These are phyloP conservation scores for Lepidocolaptes lacrymiger DNA, from an alignment of 2,797 vertebrate species.

Conservation along the genomic window DNA sequence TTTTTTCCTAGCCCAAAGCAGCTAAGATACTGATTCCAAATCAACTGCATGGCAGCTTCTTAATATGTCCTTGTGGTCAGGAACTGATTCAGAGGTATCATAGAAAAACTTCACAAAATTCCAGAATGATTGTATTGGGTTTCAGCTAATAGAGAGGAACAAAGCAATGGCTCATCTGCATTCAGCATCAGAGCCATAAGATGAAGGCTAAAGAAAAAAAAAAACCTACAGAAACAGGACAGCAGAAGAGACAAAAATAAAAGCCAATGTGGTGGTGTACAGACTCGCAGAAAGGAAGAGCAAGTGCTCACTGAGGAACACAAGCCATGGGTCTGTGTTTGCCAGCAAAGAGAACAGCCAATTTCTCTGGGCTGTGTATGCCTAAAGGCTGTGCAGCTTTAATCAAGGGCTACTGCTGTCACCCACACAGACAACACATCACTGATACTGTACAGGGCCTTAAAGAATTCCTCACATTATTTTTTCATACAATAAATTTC, in stretches of 20 bases:
- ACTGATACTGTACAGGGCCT: neutral
- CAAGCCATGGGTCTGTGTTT: neutral
- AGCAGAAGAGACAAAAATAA: neutral
- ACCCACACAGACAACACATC: neutral
- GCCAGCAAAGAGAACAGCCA: neutral
- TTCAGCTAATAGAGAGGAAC: neutral
- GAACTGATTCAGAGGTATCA: neutral
- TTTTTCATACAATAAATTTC: neutral
- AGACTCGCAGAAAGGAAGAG: neutral
- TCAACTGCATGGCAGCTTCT: neutral
- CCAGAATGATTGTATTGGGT: neutral
- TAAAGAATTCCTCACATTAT: neutral
- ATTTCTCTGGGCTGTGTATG: neutral
- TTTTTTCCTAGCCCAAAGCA: neutral
- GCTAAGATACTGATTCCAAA: neutral
- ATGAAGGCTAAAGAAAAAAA: neutral
- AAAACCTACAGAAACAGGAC: neutral
- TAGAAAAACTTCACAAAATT: neutral
- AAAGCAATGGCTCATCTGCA: neutral
- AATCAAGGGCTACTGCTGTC: neutral
- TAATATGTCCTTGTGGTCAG: neutral
- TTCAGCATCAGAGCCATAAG: neutral
- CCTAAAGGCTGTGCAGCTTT: neutral
- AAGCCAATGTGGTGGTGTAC: neutral
- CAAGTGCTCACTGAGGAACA: neutral